Percentiles rank a stretch among this genome's conserved stretches.
These are phyloP conservation scores for Temnothorax ravouxi DNA, from an alignment of 2,888 invertebrate genomes.

Conservation along the genomic window DNA sequence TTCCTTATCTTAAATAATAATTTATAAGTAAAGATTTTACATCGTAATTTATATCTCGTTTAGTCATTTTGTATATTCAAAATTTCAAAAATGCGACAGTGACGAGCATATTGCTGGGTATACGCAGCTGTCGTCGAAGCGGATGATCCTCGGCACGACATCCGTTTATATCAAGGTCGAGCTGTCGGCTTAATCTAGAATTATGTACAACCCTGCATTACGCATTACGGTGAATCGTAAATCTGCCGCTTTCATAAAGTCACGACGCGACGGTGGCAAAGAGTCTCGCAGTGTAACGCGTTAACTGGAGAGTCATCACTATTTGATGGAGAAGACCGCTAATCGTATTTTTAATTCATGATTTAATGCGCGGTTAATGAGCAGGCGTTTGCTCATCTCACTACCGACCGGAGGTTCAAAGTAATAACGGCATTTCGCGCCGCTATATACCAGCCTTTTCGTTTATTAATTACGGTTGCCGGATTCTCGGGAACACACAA, in stretches of 20 bases:
- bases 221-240: constrained; percentile 39
- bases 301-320: neutral
- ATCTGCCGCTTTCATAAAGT: constrained; percentile 36
- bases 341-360: constrained; percentile 48
- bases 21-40: neutral
- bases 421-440: neutral
- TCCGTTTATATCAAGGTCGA: constrained; percentile 10
- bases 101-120: neutral
- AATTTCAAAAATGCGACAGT: neutral
- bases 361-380: constrained; percentile 55
- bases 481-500: neutral
- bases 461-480: neutral
- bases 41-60: neutral
- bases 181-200: constrained; percentile 1
- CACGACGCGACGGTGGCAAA: neutral
- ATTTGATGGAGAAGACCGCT: constrained; percentile 39
- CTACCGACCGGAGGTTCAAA: constrained; percentile 39
- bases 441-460: neutral
- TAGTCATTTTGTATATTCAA: neutral
- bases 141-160: neutral
- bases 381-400: constrained; percentile 10
- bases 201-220: neutral
- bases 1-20: neutral
- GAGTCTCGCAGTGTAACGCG: neutral
- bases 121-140: neutral